Percentiles rank a stretch among this genome's conserved stretches.
These are phyloP conservation scores for Parauchenoglanis ngamensis DNA, from an alignment of 2,797 vertebrate genomes.

Conservation along the genomic window DNA sequence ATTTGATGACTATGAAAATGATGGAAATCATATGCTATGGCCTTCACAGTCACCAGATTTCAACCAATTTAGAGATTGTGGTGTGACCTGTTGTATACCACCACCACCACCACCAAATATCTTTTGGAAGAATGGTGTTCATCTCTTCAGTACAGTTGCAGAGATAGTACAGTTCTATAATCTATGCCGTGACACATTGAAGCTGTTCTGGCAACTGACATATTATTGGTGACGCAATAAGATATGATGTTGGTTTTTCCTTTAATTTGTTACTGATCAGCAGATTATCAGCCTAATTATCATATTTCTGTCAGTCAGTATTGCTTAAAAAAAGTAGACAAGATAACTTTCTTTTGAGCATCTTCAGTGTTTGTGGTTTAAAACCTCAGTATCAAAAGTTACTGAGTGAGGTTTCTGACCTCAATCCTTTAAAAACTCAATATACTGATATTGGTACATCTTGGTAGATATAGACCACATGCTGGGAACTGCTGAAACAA, in stretches of 20 bases:
- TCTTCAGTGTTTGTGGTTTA: background rate
- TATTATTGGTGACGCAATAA: background rate
- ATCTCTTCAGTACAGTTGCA: background rate
- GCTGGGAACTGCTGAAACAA: slow-evolving; percentile 28
- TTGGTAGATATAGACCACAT: slow-evolving; percentile 28
- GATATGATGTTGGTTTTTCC: background rate
- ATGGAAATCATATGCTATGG: background rate
- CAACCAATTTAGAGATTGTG: background rate
- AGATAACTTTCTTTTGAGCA: background rate
- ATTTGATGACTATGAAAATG: background rate
- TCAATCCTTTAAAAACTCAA: background rate
- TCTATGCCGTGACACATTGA: background rate
- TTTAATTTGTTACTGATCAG: background rate
- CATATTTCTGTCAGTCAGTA: background rate
- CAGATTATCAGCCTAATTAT: background rate
- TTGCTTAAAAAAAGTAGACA: background rate
- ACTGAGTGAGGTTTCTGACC: background rate
- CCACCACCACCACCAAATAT: background rate
- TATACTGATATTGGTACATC: slow-evolving; percentile 3
- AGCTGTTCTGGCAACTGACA: too few species aligned
- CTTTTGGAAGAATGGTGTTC: background rate
- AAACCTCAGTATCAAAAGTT: background rate
- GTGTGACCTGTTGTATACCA: background rate
- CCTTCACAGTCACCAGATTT: background rate
- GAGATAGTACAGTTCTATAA: background rate